phyloP scores from a whole-genome alignment of 2,797 vertebrate genomes.

The Mus minutoides region DNA sequence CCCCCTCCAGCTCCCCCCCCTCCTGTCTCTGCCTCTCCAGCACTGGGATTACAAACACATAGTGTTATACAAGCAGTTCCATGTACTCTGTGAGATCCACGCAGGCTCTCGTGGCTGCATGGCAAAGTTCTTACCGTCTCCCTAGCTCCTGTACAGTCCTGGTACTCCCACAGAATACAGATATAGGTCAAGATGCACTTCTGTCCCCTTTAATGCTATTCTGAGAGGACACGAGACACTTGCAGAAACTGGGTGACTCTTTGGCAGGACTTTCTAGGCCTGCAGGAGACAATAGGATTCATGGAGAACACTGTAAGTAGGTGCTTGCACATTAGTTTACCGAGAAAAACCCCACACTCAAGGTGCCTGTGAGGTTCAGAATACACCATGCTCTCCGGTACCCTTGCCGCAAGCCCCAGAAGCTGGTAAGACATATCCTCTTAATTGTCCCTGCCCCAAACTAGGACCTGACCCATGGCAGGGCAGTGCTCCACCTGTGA shows the following conservation, averaged over 20 bases:
- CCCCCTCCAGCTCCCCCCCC: no score
- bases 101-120: neutral
- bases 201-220: neutral
- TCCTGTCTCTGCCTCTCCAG: no score
- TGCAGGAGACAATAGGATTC: neutral
- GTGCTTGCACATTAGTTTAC: neutral
- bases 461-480: neutral
- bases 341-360: neutral
- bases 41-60: neutral
- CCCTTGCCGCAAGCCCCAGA: neutral
- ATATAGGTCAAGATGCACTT: neutral
- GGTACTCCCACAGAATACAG: neutral
- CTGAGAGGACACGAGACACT: neutral
- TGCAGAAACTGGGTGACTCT: neutral
- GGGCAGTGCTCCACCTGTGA: neutral
- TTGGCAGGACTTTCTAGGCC: neutral
- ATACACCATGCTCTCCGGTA: neutral
- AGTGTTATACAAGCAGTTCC: no score
- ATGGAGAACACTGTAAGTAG: neutral
- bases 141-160: neutral
- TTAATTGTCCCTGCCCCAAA: no score
- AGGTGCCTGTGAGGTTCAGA: neutral
- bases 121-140: neutral
- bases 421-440: slow-evolving; percentile 23
- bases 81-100: no score